These are phyloP conservation scores for Euphydryas editha DNA, from an alignment of 2,888 invertebrate genomes.

Conservation along the genomic window DNA sequence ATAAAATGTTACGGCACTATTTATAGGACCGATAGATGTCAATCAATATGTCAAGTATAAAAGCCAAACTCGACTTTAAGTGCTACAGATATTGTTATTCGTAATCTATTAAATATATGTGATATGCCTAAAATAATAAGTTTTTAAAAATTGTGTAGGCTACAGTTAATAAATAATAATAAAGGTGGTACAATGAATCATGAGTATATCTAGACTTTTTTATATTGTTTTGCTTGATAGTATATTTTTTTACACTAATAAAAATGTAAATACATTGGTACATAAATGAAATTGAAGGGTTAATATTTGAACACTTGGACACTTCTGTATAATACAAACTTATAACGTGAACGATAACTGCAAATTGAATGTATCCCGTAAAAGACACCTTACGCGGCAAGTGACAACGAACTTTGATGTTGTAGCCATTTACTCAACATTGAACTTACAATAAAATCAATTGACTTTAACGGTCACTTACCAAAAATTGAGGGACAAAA, in stretches of 20 bases:
- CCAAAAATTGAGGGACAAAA: background rate
- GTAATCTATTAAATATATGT: too few relatives aligned
- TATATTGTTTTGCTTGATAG: background rate
- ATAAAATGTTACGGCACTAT: too few relatives aligned
- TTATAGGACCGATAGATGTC: too few relatives aligned
- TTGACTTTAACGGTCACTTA: slow-evolving; percentile 18
- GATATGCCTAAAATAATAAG: too few relatives aligned
- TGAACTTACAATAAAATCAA: slow-evolving; percentile 17
- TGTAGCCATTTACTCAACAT: slow-evolving; percentile 18
- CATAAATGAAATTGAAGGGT: background rate
- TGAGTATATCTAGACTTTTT: too few relatives aligned
- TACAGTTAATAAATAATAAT: too few relatives aligned
- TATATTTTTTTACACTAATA: background rate
- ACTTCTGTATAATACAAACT: background rate
- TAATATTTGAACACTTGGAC: slow-evolving; percentile 1
- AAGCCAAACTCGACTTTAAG: background rate
- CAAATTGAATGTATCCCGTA: slow-evolving; percentile 29
- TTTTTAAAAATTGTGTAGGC: too few relatives aligned
- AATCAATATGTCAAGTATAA: background rate
- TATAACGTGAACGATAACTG: slow-evolving; percentile 33
- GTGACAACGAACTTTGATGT: slow-evolving; percentile 19
- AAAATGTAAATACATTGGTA: background rate
- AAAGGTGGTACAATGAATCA: too few relatives aligned
- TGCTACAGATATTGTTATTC: too few relatives aligned
- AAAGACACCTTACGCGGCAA: slow-evolving; percentile 23